A percentile compares a stretch with the other conserved stretches of the same genome.
Conservation (phyloP, 2,797 vertebrate species). For the Glyptemys insculpta region DNA sequence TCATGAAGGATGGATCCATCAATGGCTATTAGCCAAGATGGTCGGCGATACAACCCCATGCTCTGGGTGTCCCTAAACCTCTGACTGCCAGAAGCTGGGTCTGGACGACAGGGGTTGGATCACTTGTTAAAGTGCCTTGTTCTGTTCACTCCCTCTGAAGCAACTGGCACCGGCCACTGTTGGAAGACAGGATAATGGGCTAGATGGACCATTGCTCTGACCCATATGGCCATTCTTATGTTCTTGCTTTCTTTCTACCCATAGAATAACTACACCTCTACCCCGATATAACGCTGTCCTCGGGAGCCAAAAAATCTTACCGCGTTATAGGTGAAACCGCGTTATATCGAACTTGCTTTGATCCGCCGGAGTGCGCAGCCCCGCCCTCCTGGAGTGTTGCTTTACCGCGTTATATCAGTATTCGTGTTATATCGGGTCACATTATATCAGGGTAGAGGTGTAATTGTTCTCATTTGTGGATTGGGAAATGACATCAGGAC, state of each 20-base stretch:
- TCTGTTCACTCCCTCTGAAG: background rate
- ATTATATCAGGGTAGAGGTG: no score
- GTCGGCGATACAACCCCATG: background rate
- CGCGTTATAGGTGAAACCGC: no score
- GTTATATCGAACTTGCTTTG: no score
- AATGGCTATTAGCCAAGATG: background rate
- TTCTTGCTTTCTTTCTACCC: background rate
- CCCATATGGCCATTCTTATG: background rate
- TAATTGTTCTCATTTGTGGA: background rate
- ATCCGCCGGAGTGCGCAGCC: no score
- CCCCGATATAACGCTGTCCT: no score
- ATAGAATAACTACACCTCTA: background rate
- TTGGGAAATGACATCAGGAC: background rate
- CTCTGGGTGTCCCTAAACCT: background rate
- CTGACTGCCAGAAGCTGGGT: background rate
- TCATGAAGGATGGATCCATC: background rate
- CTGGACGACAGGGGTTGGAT: background rate
- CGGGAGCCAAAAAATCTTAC: no score
- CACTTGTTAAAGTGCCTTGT: background rate
- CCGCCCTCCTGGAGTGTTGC: no score
- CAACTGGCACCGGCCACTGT: background rate
- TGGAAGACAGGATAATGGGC: background rate
- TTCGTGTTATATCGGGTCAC: no score
- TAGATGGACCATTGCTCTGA: no score
- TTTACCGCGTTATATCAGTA: no score